These are phyloP conservation scores for Lithosia quadra DNA, from an alignment of 2,888 invertebrate species.

Conservation along the genomic window DNA sequence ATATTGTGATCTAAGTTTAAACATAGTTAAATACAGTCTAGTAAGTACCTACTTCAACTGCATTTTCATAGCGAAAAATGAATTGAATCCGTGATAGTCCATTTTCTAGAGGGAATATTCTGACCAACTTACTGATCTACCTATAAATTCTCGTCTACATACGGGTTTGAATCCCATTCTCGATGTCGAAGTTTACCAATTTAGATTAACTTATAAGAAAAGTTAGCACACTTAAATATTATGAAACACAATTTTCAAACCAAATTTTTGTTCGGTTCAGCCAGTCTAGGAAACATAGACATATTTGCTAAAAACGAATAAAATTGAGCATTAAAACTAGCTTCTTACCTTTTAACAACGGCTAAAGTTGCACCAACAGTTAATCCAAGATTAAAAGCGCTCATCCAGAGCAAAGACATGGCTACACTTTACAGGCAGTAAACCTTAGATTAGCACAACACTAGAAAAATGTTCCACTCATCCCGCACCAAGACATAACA, in stretches of 20 bases:
- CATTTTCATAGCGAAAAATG: no score
- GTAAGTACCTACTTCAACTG: no score
- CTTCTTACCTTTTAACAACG: conserved; percentile 87
- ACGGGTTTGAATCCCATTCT: neutral
- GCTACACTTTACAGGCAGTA: conserved; percentile 53
- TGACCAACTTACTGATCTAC: no score
- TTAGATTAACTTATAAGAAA: neutral
- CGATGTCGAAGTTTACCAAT: no score
- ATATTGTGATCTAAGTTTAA: no score
- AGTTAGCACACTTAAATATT: neutral
- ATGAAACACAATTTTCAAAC: no score
- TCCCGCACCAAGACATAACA: conserved; percentile 29
- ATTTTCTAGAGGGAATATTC: neutral
- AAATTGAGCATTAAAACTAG: neutral
- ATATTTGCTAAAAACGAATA: neutral
- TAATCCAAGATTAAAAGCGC: conserved; percentile 88
- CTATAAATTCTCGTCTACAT: neutral
- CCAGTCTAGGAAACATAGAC: neutral
- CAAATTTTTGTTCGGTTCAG: no score
- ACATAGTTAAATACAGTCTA: no score
- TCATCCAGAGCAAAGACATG: conserved; percentile 89
- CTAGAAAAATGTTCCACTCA: conserved; percentile 33
- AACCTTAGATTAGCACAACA: conserved; percentile 28
- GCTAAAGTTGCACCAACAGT: conserved; percentile 88
- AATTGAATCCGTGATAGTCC: neutral